These are phyloP conservation scores for Plotosus lineatus DNA, from an alignment of 2,113 vertebrate genomes.

Conservation along the genomic window DNA sequence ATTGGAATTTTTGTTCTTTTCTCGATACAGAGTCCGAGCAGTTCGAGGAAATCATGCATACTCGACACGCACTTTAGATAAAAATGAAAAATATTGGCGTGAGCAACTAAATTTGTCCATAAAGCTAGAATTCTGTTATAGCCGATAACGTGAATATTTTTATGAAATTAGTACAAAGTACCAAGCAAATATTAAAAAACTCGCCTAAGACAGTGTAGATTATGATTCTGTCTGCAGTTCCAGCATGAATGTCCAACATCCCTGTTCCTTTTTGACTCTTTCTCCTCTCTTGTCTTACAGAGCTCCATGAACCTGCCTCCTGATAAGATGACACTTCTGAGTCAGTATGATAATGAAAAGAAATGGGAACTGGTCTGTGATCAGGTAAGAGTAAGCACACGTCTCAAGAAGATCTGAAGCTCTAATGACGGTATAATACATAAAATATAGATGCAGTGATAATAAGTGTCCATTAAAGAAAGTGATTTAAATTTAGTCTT, in stretches of 20 bases:
- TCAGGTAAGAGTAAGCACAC: slow-evolving; percentile 72
- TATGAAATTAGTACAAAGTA: background rate
- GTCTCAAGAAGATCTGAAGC: background rate
- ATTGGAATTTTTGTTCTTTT: background rate
- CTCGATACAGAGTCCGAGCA: background rate
- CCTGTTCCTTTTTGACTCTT: background rate
- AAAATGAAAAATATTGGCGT: background rate
- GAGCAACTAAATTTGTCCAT: background rate
- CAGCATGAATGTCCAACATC: background rate
- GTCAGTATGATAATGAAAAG: slow-evolving; percentile 93
- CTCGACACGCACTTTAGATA: background rate
- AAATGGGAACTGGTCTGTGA: slow-evolving; percentile 97
- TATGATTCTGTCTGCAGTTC: background rate
- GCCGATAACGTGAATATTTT: background rate
- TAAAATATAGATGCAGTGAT: background rate
- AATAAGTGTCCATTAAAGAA: no score
- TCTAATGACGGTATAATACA: no score
- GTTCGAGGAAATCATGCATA: background rate
- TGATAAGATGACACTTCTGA: slow-evolving; percentile 88
- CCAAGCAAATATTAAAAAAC: background rate
- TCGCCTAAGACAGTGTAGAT: background rate
- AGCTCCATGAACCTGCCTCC: slow-evolving; percentile 94
- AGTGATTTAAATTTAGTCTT: no score
- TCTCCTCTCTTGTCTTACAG: slow-evolving; percentile 65
- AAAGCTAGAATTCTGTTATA: background rate